Percentiles rank a stretch among this genome's conserved stretches.
Conservation (phyloP, 2,113 vertebrate genomes). For the Pterocles orientalis region DNA sequence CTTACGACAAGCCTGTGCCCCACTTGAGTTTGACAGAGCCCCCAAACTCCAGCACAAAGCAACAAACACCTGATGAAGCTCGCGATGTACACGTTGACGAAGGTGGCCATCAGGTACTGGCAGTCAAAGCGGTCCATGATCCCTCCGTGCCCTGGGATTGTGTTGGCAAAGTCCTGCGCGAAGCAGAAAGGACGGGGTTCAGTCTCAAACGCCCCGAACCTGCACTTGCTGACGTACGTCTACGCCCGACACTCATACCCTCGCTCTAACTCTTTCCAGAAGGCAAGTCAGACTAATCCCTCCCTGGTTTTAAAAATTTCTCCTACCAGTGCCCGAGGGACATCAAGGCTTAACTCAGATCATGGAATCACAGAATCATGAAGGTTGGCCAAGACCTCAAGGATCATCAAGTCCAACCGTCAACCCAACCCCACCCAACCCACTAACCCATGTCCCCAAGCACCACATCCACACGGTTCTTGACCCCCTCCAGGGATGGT, state of each 20-base stretch:
- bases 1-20: rapidly evolving
- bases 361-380: no score
- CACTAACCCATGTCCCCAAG: no score
- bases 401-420: no score
- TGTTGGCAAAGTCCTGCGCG: constrained; percentile 94
- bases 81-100: constrained; percentile 98
- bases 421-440: no score
- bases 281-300: neutral
- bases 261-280: neutral
- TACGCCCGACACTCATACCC: rapidly evolving
- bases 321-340: neutral
- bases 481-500: no score
- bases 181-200: neutral
- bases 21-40: neutral
- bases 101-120: constrained; percentile 99
- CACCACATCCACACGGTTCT: no score
- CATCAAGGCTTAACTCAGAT: neutral
- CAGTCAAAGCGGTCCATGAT: constrained; percentile 99
- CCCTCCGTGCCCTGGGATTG: constrained; percentile 95
- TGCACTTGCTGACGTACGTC: rapidly evolving
- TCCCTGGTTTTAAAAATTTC: neutral
- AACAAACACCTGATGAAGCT: constrained; percentile 93
- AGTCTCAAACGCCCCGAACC: rapidly evolving
- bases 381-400: no score
- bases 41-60: neutral